Conservation (phyloP, 2,113 vertebrate species). For the Ptychochromis oligacanthus region DNA sequence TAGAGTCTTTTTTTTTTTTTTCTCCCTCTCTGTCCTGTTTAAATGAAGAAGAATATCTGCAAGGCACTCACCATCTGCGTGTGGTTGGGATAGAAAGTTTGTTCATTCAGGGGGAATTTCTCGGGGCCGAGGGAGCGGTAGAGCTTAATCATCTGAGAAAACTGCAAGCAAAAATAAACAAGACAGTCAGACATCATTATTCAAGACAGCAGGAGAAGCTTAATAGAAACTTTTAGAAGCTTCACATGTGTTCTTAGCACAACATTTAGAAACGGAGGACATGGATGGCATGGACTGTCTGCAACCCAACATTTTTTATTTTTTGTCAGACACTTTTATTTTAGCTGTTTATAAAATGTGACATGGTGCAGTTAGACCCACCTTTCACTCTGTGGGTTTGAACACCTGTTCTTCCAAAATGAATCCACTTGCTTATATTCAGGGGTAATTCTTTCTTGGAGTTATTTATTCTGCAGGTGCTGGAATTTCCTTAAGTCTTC, state of each 20-base stretch:
- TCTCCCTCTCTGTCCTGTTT: not conserved
- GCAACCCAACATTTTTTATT: not conserved
- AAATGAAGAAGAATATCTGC: not conserved
- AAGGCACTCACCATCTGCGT: conserved; percentile 93
- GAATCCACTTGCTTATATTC: not conserved
- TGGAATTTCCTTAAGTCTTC: not conserved
- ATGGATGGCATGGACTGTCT: not conserved
- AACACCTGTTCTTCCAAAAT: not conserved
- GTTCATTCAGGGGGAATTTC: conserved; percentile 96
- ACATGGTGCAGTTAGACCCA: not conserved
- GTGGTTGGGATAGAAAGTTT: conserved; percentile 94
- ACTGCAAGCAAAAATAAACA: conserved; percentile 80
- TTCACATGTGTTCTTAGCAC: not conserved
- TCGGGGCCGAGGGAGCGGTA: conserved; percentile 90
- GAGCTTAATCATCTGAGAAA: conserved; percentile 97
- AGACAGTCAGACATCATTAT: not conserved
- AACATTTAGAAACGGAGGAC: rapidly evolving
- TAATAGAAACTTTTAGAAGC: not conserved
- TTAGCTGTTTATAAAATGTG: not conserved
- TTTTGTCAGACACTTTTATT: not conserved
- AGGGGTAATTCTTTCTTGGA: not conserved
- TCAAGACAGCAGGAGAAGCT: not conserved
- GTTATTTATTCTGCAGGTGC: not conserved
- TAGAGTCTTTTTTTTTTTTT: not conserved
- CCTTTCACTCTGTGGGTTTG: not conserved